phyloP scores from a whole-genome alignment of 2,113 vertebrate genomes.

The Gopherus evgoodei region DNA sequence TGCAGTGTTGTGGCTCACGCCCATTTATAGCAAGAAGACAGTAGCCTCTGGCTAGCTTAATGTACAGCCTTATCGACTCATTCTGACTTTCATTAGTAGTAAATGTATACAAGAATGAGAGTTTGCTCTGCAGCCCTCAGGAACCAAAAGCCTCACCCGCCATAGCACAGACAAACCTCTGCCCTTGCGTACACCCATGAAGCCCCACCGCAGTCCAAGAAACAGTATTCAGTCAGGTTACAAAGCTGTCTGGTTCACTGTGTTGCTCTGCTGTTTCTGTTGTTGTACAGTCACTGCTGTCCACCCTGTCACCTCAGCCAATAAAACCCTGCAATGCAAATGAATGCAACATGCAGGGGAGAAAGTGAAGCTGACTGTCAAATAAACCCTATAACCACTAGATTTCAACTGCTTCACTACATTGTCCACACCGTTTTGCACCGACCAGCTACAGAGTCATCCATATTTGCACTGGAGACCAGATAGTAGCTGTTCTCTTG shows the following conservation, averaged over 20 bases:
- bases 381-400: background rate
- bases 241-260: background rate
- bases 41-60: background rate
- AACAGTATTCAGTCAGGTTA: accelerated
- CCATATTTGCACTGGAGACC: accelerated
- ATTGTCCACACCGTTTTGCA: background rate
- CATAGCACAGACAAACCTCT: background rate
- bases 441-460: accelerated
- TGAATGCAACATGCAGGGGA: background rate
- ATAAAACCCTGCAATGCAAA: slow-evolving; percentile 11
- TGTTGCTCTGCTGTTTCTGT: background rate
- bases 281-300: background rate
- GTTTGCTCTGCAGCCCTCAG: background rate
- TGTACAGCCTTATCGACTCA: background rate
- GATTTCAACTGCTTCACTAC: background rate
- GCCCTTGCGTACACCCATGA: background rate
- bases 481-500: accelerated
- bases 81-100: background rate
- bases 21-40: background rate
- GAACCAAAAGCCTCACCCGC: background rate
- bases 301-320: slow-evolving; percentile 40
- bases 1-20: background rate
- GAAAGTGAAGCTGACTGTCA: slow-evolving; percentile 62
- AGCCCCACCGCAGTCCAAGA: background rate
- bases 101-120: background rate